These are phyloP conservation scores for Agonopterix arenella DNA, from an alignment of 2,888 invertebrate genomes.

Conservation along the genomic window DNA sequence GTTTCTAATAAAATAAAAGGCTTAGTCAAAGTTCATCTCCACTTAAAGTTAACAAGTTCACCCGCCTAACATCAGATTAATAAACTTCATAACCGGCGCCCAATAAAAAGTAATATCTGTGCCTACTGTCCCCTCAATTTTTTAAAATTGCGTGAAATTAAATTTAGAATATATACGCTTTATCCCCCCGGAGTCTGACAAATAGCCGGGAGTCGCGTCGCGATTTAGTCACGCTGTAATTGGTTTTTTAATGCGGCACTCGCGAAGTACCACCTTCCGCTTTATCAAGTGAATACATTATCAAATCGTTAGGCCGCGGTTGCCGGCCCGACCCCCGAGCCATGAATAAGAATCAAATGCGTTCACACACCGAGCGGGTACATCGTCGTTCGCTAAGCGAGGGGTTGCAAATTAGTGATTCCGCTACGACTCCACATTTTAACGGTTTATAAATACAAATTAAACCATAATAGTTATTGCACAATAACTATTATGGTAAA, in stretches of 20 bases:
- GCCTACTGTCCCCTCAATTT: slow-evolving; percentile 51
- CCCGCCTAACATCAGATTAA: slow-evolving; percentile 43
- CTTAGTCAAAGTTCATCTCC: too few relatives aligned
- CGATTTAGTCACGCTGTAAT: slow-evolving; percentile 74
- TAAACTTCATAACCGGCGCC: slow-evolving; percentile 50
- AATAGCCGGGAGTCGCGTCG: slow-evolving; percentile 65
- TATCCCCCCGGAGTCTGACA: slow-evolving; percentile 73
- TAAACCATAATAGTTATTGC: slow-evolving; percentile 51
- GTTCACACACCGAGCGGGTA: slow-evolving; percentile 27
- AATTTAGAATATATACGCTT: slow-evolving; percentile 73
- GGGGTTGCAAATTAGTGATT: slow-evolving; percentile 66
- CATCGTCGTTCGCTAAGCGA: slow-evolving; percentile 10
- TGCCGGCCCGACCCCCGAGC: slow-evolving; percentile 40
- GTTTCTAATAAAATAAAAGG: too few relatives aligned
- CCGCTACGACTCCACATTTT: slow-evolving; percentile 48
- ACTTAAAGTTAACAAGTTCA: slow-evolving; percentile 14
- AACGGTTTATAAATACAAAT: slow-evolving; percentile 66
- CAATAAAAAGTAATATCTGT: slow-evolving; percentile 61
- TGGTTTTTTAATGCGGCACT: slow-evolving; percentile 74
- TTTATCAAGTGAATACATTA: slow-evolving; percentile 77
- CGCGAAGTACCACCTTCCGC: slow-evolving; percentile 73
- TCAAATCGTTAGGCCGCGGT: slow-evolving; percentile 72
- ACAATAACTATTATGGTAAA: slow-evolving; percentile 38
- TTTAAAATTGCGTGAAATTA: slow-evolving; percentile 76
- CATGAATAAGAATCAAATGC: slow-evolving; percentile 74